A percentile compares a stretch with the other conserved stretches of the same genome.
Evolutionary conservation across 2,888 invertebrate genomes (phyloP).

Genomic region (Xanthia icteritia): DNA sequence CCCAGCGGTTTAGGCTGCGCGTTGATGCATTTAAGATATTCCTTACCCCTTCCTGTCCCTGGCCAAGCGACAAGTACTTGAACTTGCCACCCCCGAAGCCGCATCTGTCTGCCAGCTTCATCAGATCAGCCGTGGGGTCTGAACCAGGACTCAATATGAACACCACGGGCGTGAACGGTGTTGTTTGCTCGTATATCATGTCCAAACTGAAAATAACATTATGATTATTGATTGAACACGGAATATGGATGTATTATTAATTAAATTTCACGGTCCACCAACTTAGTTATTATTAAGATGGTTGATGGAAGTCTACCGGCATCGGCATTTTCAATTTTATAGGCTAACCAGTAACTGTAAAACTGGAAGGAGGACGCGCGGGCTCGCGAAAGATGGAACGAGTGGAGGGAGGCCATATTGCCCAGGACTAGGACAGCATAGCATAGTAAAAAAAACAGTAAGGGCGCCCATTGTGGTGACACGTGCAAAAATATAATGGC

Average conservation of each 20-base stretch:
- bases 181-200: conserved; percentile 96
- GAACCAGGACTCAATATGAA: conserved; percentile 98
- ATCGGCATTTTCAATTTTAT: too few species aligned
- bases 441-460: too few species aligned
- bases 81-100: conserved; percentile 94
- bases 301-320: not conserved
- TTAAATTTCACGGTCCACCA: too few species aligned
- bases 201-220: conserved; percentile 91
- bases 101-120: conserved; percentile 93
- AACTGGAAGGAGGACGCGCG: too few species aligned
- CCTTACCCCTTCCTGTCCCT: conserved; percentile 97
- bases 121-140: conserved; percentile 96
- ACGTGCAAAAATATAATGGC: too few species aligned
- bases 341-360: too few species aligned
- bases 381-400: too few species aligned
- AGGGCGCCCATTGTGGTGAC: too few species aligned
- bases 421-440: too few species aligned
- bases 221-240: not conserved
- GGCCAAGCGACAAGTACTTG: conserved; percentile 97
- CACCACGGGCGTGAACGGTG: conserved; percentile 95
- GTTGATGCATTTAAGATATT: not conserved
- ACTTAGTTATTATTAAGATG: not conserved
- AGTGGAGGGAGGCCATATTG: too few species aligned
- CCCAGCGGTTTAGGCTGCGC: not conserved
- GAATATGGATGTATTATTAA: not conserved